Percentiles rank a stretch among this genome's conserved stretches.
Evolutionary conservation across 1,140 invertebrate species (phyloP).

Genomic region (Drosophila jambulina): DNA sequence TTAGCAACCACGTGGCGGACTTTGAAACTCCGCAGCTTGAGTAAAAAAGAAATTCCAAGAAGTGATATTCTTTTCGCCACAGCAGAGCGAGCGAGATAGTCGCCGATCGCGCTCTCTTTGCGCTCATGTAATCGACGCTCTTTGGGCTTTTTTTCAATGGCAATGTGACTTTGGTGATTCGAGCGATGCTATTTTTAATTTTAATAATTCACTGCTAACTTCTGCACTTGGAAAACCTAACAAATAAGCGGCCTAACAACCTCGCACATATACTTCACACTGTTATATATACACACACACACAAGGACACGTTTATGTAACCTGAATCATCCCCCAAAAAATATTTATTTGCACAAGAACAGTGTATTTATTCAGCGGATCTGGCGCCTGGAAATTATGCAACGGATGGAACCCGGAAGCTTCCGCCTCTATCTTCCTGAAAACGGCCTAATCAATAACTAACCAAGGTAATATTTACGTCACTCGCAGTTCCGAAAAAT

Average conservation of each 20-base stretch:
- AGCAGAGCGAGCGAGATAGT: constrained; percentile 31
- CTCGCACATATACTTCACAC: constrained; percentile 11
- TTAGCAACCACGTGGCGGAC: constrained; percentile 70
- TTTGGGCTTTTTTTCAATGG: constrained; percentile 60
- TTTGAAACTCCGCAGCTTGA: constrained; percentile 17
- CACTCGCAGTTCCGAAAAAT: constrained; percentile 39
- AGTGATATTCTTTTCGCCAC: constrained; percentile 30
- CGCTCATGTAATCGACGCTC: constrained; percentile 72
- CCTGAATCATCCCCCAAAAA: constrained; percentile 71
- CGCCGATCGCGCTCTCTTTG: constrained; percentile 34
- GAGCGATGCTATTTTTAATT: constrained; percentile 28
- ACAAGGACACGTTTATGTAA: constrained; percentile 74
- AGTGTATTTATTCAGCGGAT: constrained; percentile 4
- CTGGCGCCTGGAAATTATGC: constrained; percentile 23
- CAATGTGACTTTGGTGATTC: constrained; percentile 50
- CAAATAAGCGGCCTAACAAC: constrained; percentile 18
- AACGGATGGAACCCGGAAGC: constrained; percentile 31
- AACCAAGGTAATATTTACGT: constrained; percentile 64
- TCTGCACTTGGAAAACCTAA: constrained; percentile 38
- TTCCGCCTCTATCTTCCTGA: constrained; percentile 2
- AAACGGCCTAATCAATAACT: constrained; percentile 24
- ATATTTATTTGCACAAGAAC: constrained; percentile 25
- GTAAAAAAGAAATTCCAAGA: constrained; percentile 44
- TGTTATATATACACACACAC: constrained; percentile 33
- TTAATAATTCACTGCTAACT: constrained; percentile 40